These are phyloP conservation scores for Melinaea marsaeus DNA, from an alignment of 2,888 invertebrate genomes.

Conservation along the genomic window DNA sequence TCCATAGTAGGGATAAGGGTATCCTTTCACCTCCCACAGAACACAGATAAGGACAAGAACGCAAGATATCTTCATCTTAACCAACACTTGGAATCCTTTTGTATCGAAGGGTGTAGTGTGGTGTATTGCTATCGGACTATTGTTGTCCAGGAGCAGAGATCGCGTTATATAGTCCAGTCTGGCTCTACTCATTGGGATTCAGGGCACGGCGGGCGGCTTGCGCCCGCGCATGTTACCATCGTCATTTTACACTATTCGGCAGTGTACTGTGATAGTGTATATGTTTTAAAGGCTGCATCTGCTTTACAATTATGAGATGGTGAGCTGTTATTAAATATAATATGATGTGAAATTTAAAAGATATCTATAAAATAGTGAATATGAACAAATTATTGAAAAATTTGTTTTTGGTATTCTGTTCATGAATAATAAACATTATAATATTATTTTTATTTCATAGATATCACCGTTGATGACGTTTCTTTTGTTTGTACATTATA, in stretches of 20 bases:
- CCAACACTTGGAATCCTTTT: constrained; percentile 38
- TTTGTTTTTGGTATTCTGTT: no score
- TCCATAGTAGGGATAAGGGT: constrained; percentile 66
- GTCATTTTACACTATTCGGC: constrained; percentile 58
- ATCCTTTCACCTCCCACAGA: constrained; percentile 52
- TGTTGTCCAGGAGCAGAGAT: constrained; percentile 44
- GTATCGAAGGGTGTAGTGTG: constrained; percentile 49
- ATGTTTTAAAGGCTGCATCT: constrained; percentile 36
- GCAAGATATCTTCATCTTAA: constrained; percentile 50
- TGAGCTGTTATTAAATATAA: constrained; percentile 13
- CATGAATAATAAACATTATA: no score
- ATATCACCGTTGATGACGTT: no score
- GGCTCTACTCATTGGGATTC: constrained; percentile 67
- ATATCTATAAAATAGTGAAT: no score
- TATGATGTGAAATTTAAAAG: background rate
- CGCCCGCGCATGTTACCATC: constrained; percentile 49
- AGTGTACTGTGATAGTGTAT: constrained; percentile 59
- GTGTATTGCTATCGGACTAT: constrained; percentile 47
- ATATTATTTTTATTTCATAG: no score
- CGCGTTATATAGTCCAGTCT: constrained; percentile 66
- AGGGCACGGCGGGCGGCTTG: constrained; percentile 49
- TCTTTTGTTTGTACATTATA: no score
- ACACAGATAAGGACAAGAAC: constrained; percentile 51
- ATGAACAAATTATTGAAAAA: no score
- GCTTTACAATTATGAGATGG: background rate